Base-by-base conservation (phyloP, 2,113 vertebrate species). In the Sula dactylatra region DNA sequence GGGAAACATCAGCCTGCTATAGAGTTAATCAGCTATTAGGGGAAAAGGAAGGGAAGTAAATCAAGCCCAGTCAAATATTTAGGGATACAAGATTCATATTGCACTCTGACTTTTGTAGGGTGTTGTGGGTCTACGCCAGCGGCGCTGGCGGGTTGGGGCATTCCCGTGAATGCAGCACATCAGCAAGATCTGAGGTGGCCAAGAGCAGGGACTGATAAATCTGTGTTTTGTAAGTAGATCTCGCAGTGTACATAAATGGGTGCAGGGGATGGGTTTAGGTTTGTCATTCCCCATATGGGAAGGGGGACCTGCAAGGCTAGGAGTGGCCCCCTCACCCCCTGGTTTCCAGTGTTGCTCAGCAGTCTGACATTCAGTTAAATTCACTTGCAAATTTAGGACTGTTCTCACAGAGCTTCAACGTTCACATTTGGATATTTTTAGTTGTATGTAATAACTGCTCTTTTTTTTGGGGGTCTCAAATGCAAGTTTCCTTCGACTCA, bases 91-190 rank as follows among this genome's bases (percentile, higher is more conserved):
- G 52, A n/a, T 50, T 50, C 45, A 8, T 22, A 4, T 4, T 32
- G 25, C 38, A 19, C n/a, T 52, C 47, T 26, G 31, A 50, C n/a
- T 40, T 19, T 2, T 16, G 50, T 17, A 64, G 65, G 55, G 69
- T 56, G 7, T 36, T 32, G n/a, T 4, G 20, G 45, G 47, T 52
- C 72, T 21, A 4, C 25, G 70, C 36, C 54, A 44, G 74, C 2
- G 3, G 47, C 2, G 1, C 16, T 10, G 56, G 27, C 31, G 11
- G 13, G 29, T 4, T 19, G 56, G 56, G 73, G 31, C 29, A 4
- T 32, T 84, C 15, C 40, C 2, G 0, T 1, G 25, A 49, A 56
- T 1, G 1, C 6, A 44, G 42, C 50, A n/a, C 8, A 0, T 7
- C 44, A 34, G 47, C 44, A 27, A 9, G 7, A 40, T 11, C 38